Percentiles rank a stretch among this genome's conserved stretches.
These are phyloP conservation scores for Alloplasta piceator DNA, from an alignment of 2,888 invertebrate species.

Conservation along the genomic window DNA sequence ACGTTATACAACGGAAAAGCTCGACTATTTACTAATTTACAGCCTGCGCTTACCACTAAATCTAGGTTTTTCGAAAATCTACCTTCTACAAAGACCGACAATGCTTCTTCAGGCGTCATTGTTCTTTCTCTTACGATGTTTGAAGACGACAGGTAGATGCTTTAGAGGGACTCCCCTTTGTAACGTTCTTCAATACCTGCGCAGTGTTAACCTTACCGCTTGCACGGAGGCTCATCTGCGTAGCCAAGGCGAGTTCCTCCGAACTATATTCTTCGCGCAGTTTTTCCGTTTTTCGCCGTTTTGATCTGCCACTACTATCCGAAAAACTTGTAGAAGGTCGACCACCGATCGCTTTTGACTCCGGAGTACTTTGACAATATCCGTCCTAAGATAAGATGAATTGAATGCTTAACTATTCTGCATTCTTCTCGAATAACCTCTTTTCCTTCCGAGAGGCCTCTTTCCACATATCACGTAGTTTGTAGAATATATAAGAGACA, in stretches of 20 bases:
- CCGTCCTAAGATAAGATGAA: constrained; percentile 7
- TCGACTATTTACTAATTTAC: constrained; percentile 17
- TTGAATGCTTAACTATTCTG: constrained; percentile 16
- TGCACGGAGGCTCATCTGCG: constrained; percentile 7
- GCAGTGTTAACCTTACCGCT: constrained; percentile 1
- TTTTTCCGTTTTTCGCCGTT: constrained; percentile 7
- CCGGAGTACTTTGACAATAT: background rate
- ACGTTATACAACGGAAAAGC: constrained; percentile 17
- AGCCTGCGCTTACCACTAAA: constrained; percentile 9
- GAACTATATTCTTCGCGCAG: constrained; percentile 6
- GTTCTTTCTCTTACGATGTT: constrained; percentile 9
- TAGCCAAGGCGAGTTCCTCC: constrained; percentile 2
- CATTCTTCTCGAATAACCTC: constrained; percentile 25
- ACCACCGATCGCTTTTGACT: background rate
- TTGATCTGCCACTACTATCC: constrained; percentile 8
- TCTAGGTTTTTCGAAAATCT: constrained; percentile 10
- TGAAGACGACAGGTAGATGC: constrained; percentile 16
- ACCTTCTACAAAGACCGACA: constrained; percentile 12
- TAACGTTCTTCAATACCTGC: constrained; percentile 8
- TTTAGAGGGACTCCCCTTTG: constrained; percentile 4
- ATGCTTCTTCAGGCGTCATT: constrained; percentile 5
- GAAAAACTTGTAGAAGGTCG: constrained; percentile 1
- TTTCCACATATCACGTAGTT: constrained; percentile 15
- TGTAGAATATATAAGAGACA: background rate
- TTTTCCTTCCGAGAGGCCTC: constrained; percentile 4